Evolutionary conservation across 2,888 invertebrate genomes (phyloP).

Genomic region (Uloborus plumipes): DNA sequence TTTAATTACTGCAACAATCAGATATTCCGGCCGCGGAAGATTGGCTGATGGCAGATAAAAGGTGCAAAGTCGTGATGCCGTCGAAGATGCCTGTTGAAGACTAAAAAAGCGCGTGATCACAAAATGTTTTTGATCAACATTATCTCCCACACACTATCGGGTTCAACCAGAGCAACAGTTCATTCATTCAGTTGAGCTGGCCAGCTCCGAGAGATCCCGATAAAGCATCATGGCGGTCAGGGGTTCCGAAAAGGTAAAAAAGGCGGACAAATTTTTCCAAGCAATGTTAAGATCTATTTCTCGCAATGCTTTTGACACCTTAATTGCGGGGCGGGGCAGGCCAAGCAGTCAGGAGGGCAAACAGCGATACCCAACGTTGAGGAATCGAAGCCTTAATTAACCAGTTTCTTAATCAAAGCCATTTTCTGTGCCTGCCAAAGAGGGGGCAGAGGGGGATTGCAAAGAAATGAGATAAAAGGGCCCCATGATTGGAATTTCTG

Average conservation of each 20-base stretch:
- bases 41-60: no score
- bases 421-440: constrained; percentile 34
- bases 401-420: constrained; percentile 58
- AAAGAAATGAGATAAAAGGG: constrained; percentile 29
- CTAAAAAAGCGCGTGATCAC: no score
- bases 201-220: no score
- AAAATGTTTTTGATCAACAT: no score
- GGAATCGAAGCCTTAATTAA: constrained; percentile 56
- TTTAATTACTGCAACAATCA: no score
- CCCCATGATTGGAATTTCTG: constrained; percentile 50
- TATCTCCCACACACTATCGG: no score
- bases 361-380: constrained; percentile 51
- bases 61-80: no score
- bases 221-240: no score
- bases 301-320: constrained; percentile 51
- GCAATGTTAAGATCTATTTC: constrained; percentile 26
- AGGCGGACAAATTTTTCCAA: constrained; percentile 22
- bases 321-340: constrained; percentile 55
- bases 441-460: constrained; percentile 3
- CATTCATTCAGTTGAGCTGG: no score
- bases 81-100: no score
- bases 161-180: no score
- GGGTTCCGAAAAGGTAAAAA: neutral
- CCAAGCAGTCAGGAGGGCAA: constrained; percentile 25
- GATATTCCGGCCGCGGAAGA: no score